phyloP scores from a whole-genome alignment of 2,797 vertebrate species.

The Cryptoprocta ferox region DNA sequence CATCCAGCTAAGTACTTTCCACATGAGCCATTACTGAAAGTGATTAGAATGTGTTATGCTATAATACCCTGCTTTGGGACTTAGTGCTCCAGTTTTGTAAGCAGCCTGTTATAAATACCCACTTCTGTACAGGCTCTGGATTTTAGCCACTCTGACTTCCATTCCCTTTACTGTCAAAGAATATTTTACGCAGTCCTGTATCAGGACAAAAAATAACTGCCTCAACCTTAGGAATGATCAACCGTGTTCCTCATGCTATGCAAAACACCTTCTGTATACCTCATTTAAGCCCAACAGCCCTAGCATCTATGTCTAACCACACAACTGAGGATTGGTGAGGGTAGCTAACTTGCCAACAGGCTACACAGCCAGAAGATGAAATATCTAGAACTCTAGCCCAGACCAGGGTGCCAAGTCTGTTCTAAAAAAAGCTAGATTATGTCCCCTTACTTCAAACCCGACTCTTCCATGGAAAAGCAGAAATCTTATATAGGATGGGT shows the following conservation, averaged over 20 bases:
- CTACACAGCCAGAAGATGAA: not conserved
- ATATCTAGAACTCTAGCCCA: not conserved
- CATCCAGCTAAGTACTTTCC: not conserved
- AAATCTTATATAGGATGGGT: not conserved
- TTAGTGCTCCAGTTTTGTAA: not conserved
- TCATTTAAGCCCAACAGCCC: not conserved
- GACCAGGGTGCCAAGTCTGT: not conserved
- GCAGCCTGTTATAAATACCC: not conserved
- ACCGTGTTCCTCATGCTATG: not conserved
- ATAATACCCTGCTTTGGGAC: not conserved
- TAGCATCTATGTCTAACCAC: not conserved
- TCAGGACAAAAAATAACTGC: not conserved
- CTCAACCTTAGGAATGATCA: not conserved
- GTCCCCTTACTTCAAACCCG: not conserved
- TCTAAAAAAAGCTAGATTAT: not conserved
- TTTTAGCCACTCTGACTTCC: not conserved
- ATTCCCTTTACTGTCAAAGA: not conserved
- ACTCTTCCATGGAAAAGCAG: not conserved
- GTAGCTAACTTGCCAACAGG: not conserved
- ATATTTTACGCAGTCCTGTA: not conserved
- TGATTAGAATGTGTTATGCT: not conserved
- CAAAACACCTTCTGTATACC: not conserved
- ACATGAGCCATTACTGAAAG: not conserved
- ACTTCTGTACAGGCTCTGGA: not conserved
- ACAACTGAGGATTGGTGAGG: not conserved